phyloP scores from a whole-genome alignment of 2,888 invertebrate genomes.

The Amphipyra tragopoginis region DNA sequence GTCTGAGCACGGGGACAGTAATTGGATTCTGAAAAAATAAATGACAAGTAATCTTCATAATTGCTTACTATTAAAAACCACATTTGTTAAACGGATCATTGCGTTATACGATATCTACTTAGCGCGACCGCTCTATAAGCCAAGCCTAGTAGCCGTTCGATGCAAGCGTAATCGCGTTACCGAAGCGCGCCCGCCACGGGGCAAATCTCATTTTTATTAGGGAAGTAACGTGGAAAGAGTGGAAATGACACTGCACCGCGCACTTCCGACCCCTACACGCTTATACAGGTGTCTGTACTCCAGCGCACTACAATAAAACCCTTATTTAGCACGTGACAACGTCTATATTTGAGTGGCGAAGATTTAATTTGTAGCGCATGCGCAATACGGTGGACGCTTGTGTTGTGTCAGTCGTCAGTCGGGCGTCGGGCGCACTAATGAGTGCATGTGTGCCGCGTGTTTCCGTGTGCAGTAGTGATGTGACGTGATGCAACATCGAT shows the following conservation, averaged over 20 bases:
- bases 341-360: slow-evolving; percentile 53
- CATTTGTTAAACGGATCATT: slow-evolving; percentile 4
- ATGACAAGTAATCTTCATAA: too few species aligned
- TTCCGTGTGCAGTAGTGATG: slow-evolving; percentile 69
- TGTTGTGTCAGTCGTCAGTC: slow-evolving; percentile 75
- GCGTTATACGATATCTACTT: slow-evolving; percentile 28
- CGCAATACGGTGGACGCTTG: slow-evolving; percentile 69
- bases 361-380: slow-evolving; percentile 63
- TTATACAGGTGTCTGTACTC: slow-evolving; percentile 83
- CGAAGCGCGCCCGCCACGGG: slow-evolving; percentile 58
- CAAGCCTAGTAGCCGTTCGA: slow-evolving; percentile 54
- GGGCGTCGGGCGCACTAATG: slow-evolving; percentile 67
- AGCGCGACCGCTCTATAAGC: slow-evolving; percentile 22
- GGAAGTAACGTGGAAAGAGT: slow-evolving; percentile 85
- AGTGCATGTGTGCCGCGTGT: slow-evolving; percentile 58
- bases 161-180: slow-evolving; percentile 69
- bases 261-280: slow-evolving; percentile 84
- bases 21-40: too few species aligned
- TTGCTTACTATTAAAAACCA: neutral
- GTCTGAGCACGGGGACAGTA: too few species aligned
- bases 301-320: slow-evolving; percentile 46
- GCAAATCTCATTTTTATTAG: slow-evolving; percentile 87
- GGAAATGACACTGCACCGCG: slow-evolving; percentile 88
- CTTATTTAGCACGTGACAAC: slow-evolving; percentile 49
- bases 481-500: slow-evolving; percentile 69